A percentile compares a stretch with the other conserved stretches of the same genome.
These are phyloP conservation scores for Matsumurasca onukii DNA, from an alignment of 1,140 invertebrate species.

Conservation along the genomic window DNA sequence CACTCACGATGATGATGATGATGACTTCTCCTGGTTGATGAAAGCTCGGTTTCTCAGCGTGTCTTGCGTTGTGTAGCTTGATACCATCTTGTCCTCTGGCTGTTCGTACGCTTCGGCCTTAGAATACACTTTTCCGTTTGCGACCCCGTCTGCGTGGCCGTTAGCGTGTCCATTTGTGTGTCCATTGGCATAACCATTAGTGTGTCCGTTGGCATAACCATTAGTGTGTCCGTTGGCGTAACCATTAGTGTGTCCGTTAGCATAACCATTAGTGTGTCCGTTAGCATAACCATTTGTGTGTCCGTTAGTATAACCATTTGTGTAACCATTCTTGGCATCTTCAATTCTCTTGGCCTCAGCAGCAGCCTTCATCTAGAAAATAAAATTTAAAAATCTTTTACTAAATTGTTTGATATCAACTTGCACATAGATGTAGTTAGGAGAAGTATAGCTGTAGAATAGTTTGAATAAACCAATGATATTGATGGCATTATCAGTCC, in stretches of 20 bases:
- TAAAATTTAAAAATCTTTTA: neutral
- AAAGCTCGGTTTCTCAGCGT: slow-evolving; percentile 27
- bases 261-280: slow-evolving; percentile 6
- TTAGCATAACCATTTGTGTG: slow-evolving; percentile 6
- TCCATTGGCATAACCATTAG: slow-evolving; percentile 25
- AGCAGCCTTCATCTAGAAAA: neutral
- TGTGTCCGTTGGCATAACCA: slow-evolving; percentile 23
- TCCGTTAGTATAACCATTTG: neutral
- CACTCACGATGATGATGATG: neutral
- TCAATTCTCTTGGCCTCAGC: slow-evolving; percentile 5
- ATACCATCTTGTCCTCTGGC: slow-evolving; percentile 28
- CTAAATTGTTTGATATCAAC: neutral
- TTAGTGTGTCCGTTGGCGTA: slow-evolving; percentile 23
- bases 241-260: slow-evolving; percentile 12
- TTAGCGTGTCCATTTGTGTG: neutral
- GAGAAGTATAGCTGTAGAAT: neutral
- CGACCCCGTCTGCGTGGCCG: slow-evolving; percentile 9
- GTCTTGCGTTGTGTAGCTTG: slow-evolving; percentile 31
- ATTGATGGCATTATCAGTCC: neutral
- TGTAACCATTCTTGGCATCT: neutral
- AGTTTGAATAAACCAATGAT: neutral
- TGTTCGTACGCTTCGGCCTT: slow-evolving; percentile 15
- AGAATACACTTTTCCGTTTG: slow-evolving; percentile 19
- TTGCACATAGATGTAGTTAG: neutral
- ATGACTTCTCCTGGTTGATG: slow-evolving; percentile 15